These are phyloP conservation scores for Isurus oxyrinchus DNA, from an alignment of 2,113 vertebrate species.

Conservation along the genomic window DNA sequence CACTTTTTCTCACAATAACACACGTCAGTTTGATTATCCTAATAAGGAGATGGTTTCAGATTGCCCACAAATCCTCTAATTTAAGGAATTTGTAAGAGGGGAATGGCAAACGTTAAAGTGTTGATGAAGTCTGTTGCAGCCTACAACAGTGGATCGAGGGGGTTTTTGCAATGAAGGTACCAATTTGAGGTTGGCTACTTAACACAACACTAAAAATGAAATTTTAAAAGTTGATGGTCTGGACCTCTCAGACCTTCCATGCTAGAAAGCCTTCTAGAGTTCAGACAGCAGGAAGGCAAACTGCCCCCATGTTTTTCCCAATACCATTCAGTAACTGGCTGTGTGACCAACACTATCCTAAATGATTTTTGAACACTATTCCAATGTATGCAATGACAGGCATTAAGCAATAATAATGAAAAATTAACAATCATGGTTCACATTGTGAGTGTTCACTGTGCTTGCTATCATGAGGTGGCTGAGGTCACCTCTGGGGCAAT, in stretches of 20 bases:
- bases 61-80: not conserved
- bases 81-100: not conserved
- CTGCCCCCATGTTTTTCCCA: too few species aligned
- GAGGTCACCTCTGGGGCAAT: not conserved
- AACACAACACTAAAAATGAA: not conserved
- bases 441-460: not conserved
- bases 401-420: not conserved
- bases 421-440: not conserved
- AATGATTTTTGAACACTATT: too few species aligned
- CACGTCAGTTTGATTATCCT: too few species aligned
- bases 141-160: not conserved
- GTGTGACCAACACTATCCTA: too few species aligned
- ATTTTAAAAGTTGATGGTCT: not conserved
- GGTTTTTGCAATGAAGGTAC: not conserved
- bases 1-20: too few species aligned
- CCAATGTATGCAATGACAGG: too few species aligned
- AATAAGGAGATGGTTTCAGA: too few species aligned
- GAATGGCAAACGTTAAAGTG: not conserved
- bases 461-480: not conserved
- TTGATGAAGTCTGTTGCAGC: not conserved
- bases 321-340: too few species aligned
- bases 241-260: not conserved
- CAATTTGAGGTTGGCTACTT: not conserved
- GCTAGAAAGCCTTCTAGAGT: not conserved
- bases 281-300: not conserved